Base-by-base conservation (phyloP, 2,113 vertebrate genomes). In the Gavialis gangeticus region DNA sequence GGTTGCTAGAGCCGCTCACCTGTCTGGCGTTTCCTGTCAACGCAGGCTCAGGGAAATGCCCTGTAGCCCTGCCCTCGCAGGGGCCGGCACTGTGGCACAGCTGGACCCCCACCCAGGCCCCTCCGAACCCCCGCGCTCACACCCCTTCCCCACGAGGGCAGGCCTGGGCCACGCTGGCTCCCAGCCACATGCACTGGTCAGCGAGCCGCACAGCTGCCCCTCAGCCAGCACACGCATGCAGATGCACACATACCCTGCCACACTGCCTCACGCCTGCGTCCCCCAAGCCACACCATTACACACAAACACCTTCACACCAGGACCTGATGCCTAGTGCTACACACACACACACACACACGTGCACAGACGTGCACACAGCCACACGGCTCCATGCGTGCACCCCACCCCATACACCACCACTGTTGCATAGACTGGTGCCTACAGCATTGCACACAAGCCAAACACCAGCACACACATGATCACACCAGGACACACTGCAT, bases 381-480 rank as follows among this genome's bases (percentile, higher is more conserved):
- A 22, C 57, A 18, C 13, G 4, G 28, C 37, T 1, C 0, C 1
- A 0, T 1, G 37, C n/a, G 16, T 10, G 5, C 16, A 28, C 16
- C 12, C 22, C 27, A 21, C 60, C 46, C 46, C 25, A 2, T 16
- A 22, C 56, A 37, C 63, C 25, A 3, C 8, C 10, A 59, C 28
- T 0, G 1, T 6, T 2, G 3, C 12, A 46, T 54, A 19, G 76
- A 15, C 0, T 9, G 46, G 46, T 46, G 46, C 46, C 46, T 46
- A 46, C 46, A 46, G 46, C 46, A 46, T 9, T 46, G 46, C 46
- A 46, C 67, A 30, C 34, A 5, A 34, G 11, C 67, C 67, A 46
- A 46, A 46, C 46, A 46, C 66, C 0, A 1, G 14, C 6, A n/a
- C 30, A 21, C 54, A 46, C 2, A 1, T 17, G 24, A 12, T 4